Evolutionary conservation across 2,113 vertebrate genomes (phyloP), one percentile per base, ranked within the genome.

Genomic region (Anthoscopus minutus): DNA sequence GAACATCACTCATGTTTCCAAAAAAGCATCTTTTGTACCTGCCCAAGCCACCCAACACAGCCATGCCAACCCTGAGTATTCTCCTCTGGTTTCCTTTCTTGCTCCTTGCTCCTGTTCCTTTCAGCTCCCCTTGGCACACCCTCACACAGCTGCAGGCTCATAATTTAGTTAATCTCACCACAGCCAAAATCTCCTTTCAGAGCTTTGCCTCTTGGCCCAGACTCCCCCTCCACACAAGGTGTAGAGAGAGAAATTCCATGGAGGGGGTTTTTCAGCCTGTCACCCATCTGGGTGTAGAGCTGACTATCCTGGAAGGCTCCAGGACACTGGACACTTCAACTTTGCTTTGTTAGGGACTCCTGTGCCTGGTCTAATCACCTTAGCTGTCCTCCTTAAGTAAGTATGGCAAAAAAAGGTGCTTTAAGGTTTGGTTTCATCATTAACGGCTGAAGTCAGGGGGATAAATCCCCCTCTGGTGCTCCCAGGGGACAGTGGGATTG

Each of bases 361-460:
- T 24, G 11, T 61, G 15, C 28, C 42, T 86, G 35, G 5, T 31
- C 22, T 38, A 20, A 23, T 54, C 11, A 51, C 10, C 11, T 33
- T 10, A 54, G 22, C 13, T 17, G n/a, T 18, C 24, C 27, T 54
- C 8, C 21, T 61, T 4, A 31, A 10, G 25, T 40, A 82, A 76
- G 9, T 13, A 40, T 56, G 30, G 57, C 21, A 53, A 81, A 78
- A 33, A 81, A 72, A 14, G 8, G 2, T 35, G 3, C 3, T 50
- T 88, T 86, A 30, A 73, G 16, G 4, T 37, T 67, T 14, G 38
- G 4, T 44, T 87, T 71, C 10, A 21, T 42, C 33, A n/a, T n/a
- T 66, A 11, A 19, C 0, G 2, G 12, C 23, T 9, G 58, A 54
- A 77, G 2, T 6, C 33, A 12, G 13, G 1, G 13, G 37, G 31